Base-by-base conservation (phyloP, 2,113 vertebrate genomes). In the Sinosuthora webbiana region DNA sequence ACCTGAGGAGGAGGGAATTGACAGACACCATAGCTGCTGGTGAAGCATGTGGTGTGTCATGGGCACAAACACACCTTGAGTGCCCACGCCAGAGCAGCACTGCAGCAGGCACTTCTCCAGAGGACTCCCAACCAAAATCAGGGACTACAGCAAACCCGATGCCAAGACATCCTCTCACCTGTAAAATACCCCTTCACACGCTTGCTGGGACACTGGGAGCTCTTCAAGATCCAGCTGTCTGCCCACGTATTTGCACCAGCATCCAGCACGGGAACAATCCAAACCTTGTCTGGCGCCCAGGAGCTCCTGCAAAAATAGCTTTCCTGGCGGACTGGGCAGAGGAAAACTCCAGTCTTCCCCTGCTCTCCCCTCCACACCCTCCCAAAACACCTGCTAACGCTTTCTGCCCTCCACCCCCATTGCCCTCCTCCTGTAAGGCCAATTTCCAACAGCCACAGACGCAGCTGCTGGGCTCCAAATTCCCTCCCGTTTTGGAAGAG, bases 181-280 rank as follows among this genome's bases (percentile, higher is more conserved):
- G 3, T 42, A 27, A n/a, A 57, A 7, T 39, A 15, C 0, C 8
- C 12, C 77, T 41, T n/a, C 62, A 31, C 3, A 11, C 0, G 0
- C 60, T 57, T 15, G 56, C 42, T 3, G 45, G 75, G 44, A 70
- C 71, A n/a, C 56, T 31, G 35, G 2, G 42, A 78, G 35, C 60
- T 75, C 60, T 57, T 62, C 47, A 1, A 81, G 74, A 78, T 78
- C 64, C 68, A n/a, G 47, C 87, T 3, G 16, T 42, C 64, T 60
- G 71, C 63, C 82, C 64, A 49, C 28, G 2, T 20, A 39, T 20
- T 83, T 28, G 17, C 53, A 64, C 33, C 91, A 80, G 44, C 78
- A 90, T 64, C 79, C 91, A 88, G 73, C 68, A 39, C 11, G 3
- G 78, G 35, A 91, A 85, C 95, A 93, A 85, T 56, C 80, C 89